Conservation (phyloP, 2,797 vertebrate genomes). For the Centroberyx gerrardi region DNA sequence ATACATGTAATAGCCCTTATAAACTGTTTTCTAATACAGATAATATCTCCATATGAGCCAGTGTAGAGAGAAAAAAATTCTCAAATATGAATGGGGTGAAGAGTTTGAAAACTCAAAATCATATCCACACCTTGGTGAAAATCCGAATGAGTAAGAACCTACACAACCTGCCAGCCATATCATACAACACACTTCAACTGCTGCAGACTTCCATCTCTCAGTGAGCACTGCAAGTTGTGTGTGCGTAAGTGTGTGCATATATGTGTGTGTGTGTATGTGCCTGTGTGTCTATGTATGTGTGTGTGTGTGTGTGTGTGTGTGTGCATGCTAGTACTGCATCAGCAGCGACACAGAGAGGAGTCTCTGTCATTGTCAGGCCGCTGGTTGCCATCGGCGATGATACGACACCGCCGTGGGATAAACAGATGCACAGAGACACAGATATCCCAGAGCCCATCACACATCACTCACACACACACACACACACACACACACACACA, state of each 20-base stretch:
- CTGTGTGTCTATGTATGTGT: slow-evolving; percentile 7
- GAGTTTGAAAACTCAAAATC: slow-evolving; percentile 30
- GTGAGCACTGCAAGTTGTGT: slow-evolving; percentile 27
- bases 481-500: slow-evolving; percentile 21
- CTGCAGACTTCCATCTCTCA: slow-evolving; percentile 50
- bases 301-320: slow-evolving; percentile 4
- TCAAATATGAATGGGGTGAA: not conserved
- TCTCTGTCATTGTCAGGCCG: slow-evolving; percentile 76
- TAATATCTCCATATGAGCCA: not conserved
- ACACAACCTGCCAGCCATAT: slow-evolving; percentile 41
- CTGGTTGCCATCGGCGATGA: slow-evolving; percentile 79
- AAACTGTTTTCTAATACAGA: not conserved
- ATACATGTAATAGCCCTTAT: not conserved
- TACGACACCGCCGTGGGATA: slow-evolving; percentile 73
- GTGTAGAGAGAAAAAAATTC: not conserved
- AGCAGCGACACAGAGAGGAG: slow-evolving; percentile 62
- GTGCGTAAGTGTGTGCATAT: slow-evolving; percentile 2
- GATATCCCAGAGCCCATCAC: slow-evolving; percentile 73
- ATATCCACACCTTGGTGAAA: slow-evolving; percentile 29
- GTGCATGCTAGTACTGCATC: slow-evolving; percentile 48
- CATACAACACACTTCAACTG: slow-evolving; percentile 46
- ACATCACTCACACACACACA: slow-evolving; percentile 37
- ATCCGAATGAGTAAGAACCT: slow-evolving; percentile 23
- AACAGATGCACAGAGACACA: slow-evolving; percentile 77
- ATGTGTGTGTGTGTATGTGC: not conserved